Percentiles rank a stretch among this genome's conserved stretches.
Conservation (phyloP, 2,797 vertebrate species). For the Spinibarbus caldwelli region DNA sequence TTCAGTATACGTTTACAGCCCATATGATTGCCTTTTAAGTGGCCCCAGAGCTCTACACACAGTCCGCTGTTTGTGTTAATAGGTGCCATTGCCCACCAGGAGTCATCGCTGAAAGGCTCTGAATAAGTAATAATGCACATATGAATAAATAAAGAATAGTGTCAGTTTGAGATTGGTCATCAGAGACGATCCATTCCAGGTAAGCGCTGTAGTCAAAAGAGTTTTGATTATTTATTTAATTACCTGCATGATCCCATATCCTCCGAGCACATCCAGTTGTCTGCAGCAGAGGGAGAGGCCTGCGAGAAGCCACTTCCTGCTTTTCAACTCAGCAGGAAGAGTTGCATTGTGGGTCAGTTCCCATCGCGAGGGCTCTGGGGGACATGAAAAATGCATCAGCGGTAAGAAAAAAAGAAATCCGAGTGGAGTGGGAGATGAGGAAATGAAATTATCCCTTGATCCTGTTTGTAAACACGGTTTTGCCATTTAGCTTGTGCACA, state of each 20-base stretch:
- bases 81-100: conserved; percentile 34
- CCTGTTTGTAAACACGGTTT: conserved; percentile 43
- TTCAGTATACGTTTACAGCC: conserved; percentile 29
- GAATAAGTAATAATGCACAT: conserved; percentile 58
- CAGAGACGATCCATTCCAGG: conserved; percentile 32
- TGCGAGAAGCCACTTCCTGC: conserved; percentile 25
- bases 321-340: conserved; percentile 32
- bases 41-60: conserved; percentile 13
- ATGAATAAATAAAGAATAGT: conserved; percentile 61
- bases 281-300: conserved; percentile 17
- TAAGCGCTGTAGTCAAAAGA: conserved; percentile 47
- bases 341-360: conserved; percentile 27
- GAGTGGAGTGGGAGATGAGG: background rate
- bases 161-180: conserved; percentile 53
- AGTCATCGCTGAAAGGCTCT: conserved; percentile 36
- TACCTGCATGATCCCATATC: too few species aligned
- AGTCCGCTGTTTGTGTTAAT: conserved; percentile 43
- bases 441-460: conserved; percentile 40
- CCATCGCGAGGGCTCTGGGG: conserved; percentile 20
- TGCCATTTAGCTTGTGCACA: conserved; percentile 22
- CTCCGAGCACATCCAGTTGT: too few species aligned
- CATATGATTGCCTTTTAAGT: conserved; percentile 36
- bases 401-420: background rate
- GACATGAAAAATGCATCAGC: conserved; percentile 60
- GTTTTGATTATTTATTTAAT: conserved; percentile 53